Conservation (phyloP, 2,797 vertebrate species). For the Pseudochirops cupreus region DNA sequence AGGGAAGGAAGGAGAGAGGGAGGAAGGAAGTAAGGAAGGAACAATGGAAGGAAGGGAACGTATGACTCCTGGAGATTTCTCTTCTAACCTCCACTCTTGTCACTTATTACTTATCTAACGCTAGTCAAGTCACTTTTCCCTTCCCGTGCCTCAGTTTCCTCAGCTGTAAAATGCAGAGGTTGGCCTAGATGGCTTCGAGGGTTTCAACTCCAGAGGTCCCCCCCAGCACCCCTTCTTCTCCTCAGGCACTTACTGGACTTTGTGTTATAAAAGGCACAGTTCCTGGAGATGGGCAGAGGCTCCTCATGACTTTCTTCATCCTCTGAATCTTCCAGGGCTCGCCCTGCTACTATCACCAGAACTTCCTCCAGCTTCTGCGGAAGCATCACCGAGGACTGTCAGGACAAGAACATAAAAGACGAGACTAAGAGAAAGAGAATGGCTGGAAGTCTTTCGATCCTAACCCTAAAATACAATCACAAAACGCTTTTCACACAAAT, state of each 20-base stretch:
- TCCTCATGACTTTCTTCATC: slow-evolving; percentile 88
- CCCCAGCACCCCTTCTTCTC: neutral
- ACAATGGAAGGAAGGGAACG: neutral
- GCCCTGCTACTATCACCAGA: slow-evolving; percentile 95
- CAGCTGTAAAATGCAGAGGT: neutral
- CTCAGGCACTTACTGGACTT: slow-evolving; percentile 89
- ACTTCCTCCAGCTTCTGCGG: slow-evolving; percentile 94
- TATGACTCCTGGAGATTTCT: neutral
- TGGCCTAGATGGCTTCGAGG: neutral
- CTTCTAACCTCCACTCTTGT: neutral
- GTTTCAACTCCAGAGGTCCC: neutral
- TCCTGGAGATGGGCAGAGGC: slow-evolving; percentile 81
- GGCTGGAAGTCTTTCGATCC: slow-evolving; percentile 57
- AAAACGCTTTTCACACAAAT: neutral
- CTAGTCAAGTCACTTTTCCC: neutral
- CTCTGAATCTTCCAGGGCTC: slow-evolving; percentile 91
- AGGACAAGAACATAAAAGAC: slow-evolving; percentile 41
- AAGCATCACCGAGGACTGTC: slow-evolving; percentile 73
- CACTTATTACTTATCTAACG: neutral
- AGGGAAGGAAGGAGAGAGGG: too few relatives aligned
- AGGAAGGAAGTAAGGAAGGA: neutral
- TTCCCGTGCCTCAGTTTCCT: neutral
- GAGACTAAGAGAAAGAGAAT: neutral
- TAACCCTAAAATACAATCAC: slow-evolving; percentile 45
- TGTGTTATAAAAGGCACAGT: slow-evolving; percentile 94